Evolutionary conservation across 2,888 invertebrate genomes (phyloP), one percentile per base, ranked within the genome.

Genomic region (Eupithecia inturbata): DNA sequence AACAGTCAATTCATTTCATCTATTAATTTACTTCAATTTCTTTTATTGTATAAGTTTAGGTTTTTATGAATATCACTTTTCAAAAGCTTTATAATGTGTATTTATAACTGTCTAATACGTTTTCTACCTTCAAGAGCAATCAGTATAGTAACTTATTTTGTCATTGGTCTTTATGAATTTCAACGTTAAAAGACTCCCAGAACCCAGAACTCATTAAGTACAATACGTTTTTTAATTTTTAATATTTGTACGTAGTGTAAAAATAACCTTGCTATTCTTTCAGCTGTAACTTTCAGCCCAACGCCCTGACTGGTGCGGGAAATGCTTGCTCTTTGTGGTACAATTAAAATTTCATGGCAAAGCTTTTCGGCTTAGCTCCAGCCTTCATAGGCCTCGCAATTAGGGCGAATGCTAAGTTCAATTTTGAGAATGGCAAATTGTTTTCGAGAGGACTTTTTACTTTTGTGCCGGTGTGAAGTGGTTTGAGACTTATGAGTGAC

Each of bases 281-380:
- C 1, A 66, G 53, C 73, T 76, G 67, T 76, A 53, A 16, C 53
- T 71, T 70, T 41, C 72, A 76, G 68, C 71, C 73, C 73, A 33
- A 69, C 68, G 41, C 62, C 67, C 71, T 67, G 67, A 36, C 62
- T 73, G 76, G 71, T 67, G 76, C 57, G 71, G 77, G 60, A 72
- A 72, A 74, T 74, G 80, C 78, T 78, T 78, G 76, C 82, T 85
- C 86, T 87, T 89, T 88, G 89, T 82, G 87, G 88, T 83, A 83
- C 85, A 89, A 89, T 89, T 89, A 90, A 89, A 90, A 87, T 88
- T 88, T 85, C 82, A 86, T 81, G 78, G 82, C 79, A 87, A 86
- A 82, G 85, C 85, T 86, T 84, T 85, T 83, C 81, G 83, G 81
- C 82, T 84, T 84, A 77, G 73, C 73, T 75, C 74, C 72, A 73